Evolutionary conservation across 2,113 vertebrate genomes (phyloP).

Genomic region (Gymnobelideus leadbeateri): DNA sequence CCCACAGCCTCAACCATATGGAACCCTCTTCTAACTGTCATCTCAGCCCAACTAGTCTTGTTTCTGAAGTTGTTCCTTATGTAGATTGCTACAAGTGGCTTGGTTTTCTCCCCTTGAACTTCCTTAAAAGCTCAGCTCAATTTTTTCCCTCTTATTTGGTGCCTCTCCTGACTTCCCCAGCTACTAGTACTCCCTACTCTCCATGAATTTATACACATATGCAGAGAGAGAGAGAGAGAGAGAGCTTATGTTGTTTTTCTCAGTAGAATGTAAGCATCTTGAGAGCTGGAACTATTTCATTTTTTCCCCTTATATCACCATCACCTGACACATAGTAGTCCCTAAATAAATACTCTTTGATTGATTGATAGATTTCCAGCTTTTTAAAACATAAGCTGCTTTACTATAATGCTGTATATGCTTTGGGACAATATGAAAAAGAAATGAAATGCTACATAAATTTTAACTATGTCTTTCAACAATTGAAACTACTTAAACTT

Average conservation of each 20-base stretch:
- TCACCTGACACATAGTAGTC: neutral
- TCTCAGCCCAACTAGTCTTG: neutral
- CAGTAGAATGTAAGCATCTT: neutral
- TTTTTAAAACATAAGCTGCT: neutral
- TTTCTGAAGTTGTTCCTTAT: neutral
- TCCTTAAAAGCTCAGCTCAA: neutral
- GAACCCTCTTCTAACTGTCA: neutral
- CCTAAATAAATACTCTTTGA: neutral
- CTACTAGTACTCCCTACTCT: neutral
- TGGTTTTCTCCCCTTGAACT: neutral
- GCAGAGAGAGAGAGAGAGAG: too few species aligned
- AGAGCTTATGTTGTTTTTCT: neutral
- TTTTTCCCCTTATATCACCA: neutral
- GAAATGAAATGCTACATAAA: neutral
- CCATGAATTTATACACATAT: neutral
- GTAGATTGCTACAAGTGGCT: neutral
- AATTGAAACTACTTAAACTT: neutral
- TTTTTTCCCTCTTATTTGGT: neutral
- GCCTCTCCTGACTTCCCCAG: neutral
- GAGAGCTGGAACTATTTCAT: neutral
- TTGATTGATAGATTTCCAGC: neutral
- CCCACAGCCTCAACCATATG: neutral
- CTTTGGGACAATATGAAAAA: neutral
- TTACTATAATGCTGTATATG: neutral
- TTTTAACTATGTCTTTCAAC: neutral